Evolutionary conservation across 2,797 vertebrate species (phyloP).

Genomic region (Ctenochaetus hawaiiensis): DNA sequence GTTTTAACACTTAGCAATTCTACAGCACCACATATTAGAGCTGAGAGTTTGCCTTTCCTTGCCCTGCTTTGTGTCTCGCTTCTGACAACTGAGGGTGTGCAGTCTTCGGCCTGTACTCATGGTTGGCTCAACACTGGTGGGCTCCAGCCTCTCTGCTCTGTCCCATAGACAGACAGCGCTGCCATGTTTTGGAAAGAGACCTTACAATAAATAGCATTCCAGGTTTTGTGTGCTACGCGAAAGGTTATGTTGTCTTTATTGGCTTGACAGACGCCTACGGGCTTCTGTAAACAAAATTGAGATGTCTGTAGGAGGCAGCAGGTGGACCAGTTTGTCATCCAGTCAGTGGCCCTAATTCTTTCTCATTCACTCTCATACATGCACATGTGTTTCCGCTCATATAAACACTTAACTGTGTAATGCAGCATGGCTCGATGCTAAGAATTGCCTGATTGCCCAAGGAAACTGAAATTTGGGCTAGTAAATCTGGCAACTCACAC

Average conservation of each 20-base stretch:
- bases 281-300: conserved; percentile 75
- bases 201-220: conserved; percentile 77
- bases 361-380: conserved; percentile 25
- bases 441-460: too few species aligned
- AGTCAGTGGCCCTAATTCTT: conserved; percentile 28
- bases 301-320: conserved; percentile 67
- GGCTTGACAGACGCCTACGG: conserved; percentile 68
- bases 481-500: too few species aligned
- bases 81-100: conserved; percentile 51
- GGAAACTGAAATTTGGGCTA: too few species aligned
- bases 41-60: conserved; percentile 1
- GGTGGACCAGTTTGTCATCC: conserved; percentile 75
- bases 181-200: conserved; percentile 76
- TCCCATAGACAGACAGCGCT: conserved; percentile 51
- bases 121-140: conserved; percentile 37
- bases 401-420: conserved; percentile 42
- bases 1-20: conserved; percentile 11
- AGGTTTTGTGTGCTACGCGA: conserved; percentile 61
- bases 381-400: conserved; percentile 15
- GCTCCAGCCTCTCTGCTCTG: conserved; percentile 28
- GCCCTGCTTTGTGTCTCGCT: conserved; percentile 13
- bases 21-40: neutral
- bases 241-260: conserved; percentile 78
- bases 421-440: too few species aligned
- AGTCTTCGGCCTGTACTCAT: conserved; percentile 25